phyloP scores from a whole-genome alignment of 2,113 vertebrate genomes.

The Apeltes quadracus region DNA sequence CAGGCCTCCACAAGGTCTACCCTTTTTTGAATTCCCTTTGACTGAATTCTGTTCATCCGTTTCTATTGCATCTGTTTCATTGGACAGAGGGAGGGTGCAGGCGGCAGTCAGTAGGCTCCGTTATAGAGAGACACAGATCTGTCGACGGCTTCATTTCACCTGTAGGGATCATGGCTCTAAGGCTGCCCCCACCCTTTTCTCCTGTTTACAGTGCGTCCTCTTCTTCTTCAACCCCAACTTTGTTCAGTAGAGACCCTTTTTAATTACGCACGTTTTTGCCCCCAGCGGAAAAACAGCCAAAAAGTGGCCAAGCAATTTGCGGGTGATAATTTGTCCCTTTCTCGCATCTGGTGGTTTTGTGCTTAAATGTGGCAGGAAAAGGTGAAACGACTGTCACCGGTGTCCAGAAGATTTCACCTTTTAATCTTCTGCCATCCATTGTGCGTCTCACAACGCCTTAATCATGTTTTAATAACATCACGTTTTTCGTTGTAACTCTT shows the following conservation, averaged over 20 bases:
- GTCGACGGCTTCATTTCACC: constrained; percentile 85
- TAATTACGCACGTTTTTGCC: constrained; percentile 24
- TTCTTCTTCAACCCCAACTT: constrained; percentile 24
- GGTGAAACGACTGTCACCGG: constrained; percentile 52
- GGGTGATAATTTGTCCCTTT: constrained; percentile 12
- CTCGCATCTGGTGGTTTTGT: constrained; percentile 39
- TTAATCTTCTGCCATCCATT: constrained; percentile 63
- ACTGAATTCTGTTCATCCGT: constrained; percentile 99
- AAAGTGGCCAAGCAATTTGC: constrained; percentile 27
- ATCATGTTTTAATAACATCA: constrained; percentile 54
- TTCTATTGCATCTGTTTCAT: constrained; percentile 93
- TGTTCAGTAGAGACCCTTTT: constrained; percentile 27
- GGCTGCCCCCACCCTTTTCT: constrained; percentile 50
- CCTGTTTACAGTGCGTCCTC: constrained; percentile 8
- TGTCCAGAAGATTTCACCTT: constrained; percentile 56
- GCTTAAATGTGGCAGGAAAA: constrained; percentile 51
- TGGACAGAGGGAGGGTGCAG: constrained; percentile 87
- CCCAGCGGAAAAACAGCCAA: background rate
- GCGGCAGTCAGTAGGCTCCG: constrained; percentile 72
- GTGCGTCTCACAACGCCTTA: constrained; percentile 39
- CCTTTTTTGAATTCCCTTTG: constrained; percentile 99
- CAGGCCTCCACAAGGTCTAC: constrained; percentile 99
- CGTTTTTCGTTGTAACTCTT: constrained; percentile 31
- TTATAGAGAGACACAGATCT: constrained; percentile 61
- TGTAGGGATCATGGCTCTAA: constrained; percentile 91